phyloP scores from a whole-genome alignment of 1,140 invertebrate genomes.

The Meteorus sp. region DNA sequence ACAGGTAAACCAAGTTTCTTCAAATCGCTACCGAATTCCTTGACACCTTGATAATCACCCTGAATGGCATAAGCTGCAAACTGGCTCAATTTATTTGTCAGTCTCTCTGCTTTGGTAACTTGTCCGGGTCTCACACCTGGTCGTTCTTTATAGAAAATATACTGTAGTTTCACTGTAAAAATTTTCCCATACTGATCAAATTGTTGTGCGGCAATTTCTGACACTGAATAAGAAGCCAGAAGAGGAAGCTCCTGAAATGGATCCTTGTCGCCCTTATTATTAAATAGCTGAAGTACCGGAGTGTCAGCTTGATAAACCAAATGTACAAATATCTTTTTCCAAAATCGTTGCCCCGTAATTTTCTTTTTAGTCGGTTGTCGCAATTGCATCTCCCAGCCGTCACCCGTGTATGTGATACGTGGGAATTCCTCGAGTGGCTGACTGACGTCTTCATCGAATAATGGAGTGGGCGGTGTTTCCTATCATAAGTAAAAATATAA shows the following conservation, averaged over 20 bases:
- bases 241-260: slow-evolving; percentile 92
- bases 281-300: slow-evolving; percentile 84
- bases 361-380: slow-evolving; percentile 98
- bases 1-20: slow-evolving; percentile 93
- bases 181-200: slow-evolving; percentile 99
- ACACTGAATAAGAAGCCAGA: slow-evolving; percentile 90
- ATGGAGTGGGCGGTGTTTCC: slow-evolving; percentile 85
- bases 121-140: slow-evolving; percentile 95
- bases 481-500: slow-evolving; percentile 42
- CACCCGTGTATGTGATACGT: slow-evolving; percentile 73
- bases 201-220: slow-evolving; percentile 92
- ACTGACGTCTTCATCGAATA: slow-evolving; percentile 94
- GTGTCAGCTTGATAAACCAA: slow-evolving; percentile 79
- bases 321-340: slow-evolving; percentile 95
- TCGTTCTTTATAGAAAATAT: slow-evolving; percentile 97
- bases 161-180: slow-evolving; percentile 97
- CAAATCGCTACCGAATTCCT: slow-evolving; percentile 89
- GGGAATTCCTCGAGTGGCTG: slow-evolving; percentile 93
- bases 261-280: slow-evolving; percentile 83
- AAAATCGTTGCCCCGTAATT: slow-evolving; percentile 94
- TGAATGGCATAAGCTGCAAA: slow-evolving; percentile 93
- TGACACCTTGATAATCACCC: slow-evolving; percentile 88
- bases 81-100: slow-evolving; percentile 89
- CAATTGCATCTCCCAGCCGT: slow-evolving; percentile 97
- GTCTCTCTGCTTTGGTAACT: slow-evolving; percentile 89